A percentile compares a stretch with the other conserved stretches of the same genome.
phyloP scores from a whole-genome alignment of 2,888 invertebrate genomes.

The Apotomis capreana region DNA sequence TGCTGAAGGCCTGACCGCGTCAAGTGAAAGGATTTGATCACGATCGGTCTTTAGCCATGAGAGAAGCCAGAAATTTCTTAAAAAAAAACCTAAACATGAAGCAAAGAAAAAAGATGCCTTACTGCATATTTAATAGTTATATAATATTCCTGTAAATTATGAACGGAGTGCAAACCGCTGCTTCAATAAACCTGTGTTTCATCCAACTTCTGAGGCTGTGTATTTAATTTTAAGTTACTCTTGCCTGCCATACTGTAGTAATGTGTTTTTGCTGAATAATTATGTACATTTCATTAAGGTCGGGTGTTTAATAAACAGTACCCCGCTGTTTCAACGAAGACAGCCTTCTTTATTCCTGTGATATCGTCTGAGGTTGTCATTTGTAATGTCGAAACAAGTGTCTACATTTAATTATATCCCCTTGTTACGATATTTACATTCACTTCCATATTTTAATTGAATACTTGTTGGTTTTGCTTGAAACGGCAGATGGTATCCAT shows the following conservation, averaged over 20 bases:
- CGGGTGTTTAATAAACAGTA: slow-evolving; percentile 31
- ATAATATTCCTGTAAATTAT: too few relatives aligned
- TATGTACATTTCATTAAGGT: slow-evolving; percentile 36
- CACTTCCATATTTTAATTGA: slow-evolving; percentile 14
- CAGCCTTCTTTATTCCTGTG: slow-evolving; percentile 12
- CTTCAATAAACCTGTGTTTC: slow-evolving; percentile 7
- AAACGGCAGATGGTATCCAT: background rate
- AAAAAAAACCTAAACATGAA: too few relatives aligned
- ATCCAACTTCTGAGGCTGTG: background rate
- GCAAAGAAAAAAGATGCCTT: background rate
- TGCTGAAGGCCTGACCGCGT: too few relatives aligned
- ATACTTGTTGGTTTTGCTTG: slow-evolving; percentile 10
- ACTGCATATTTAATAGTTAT: background rate
- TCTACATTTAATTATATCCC: slow-evolving; percentile 20
- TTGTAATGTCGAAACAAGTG: slow-evolving; percentile 20
- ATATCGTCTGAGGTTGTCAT: slow-evolving; percentile 32
- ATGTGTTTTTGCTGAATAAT: slow-evolving; percentile 20
- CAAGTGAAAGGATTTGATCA: too few relatives aligned
- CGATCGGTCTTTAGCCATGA: too few relatives aligned
- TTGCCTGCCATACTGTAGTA: slow-evolving; percentile 9
- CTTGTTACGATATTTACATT: slow-evolving; percentile 12
- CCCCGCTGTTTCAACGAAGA: slow-evolving; percentile 26
- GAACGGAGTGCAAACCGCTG: background rate
- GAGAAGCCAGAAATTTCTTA: too few relatives aligned
- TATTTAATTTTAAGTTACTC: slow-evolving; percentile 21